Conservation (phyloP, 2,113 vertebrate genomes). For the Pseudopodoces humilis region DNA sequence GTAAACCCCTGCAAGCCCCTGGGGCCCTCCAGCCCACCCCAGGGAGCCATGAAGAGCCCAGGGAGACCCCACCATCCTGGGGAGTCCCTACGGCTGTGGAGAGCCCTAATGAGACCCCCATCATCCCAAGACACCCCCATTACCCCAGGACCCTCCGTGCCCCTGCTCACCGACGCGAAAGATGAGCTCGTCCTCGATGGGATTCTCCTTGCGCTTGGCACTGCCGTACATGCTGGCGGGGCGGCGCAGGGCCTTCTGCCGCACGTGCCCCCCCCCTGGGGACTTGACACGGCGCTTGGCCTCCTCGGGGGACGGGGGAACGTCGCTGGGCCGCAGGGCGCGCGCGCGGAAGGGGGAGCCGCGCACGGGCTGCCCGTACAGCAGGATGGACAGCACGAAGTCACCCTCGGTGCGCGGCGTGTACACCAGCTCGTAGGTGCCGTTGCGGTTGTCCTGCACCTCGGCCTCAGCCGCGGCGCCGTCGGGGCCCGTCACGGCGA, state of each 20-base stretch:
- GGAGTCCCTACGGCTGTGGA: background rate
- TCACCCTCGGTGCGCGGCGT: slow-evolving; percentile 86
- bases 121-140: rapidly evolving
- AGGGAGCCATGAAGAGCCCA: background rate
- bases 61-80: background rate
- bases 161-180: slow-evolving; percentile 87
- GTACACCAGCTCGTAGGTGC: slow-evolving; percentile 93
- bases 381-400: slow-evolving; percentile 81
- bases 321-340: slow-evolving; percentile 80
- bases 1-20: background rate
- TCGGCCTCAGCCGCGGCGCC: slow-evolving; percentile 76
- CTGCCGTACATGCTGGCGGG: slow-evolving; percentile 98
- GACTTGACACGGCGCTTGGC: slow-evolving; percentile 94
- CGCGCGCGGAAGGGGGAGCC: slow-evolving; percentile 90
- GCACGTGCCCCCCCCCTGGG: slow-evolving; percentile 81
- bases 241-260: slow-evolving; percentile 91
- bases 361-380: slow-evolving; percentile 88
- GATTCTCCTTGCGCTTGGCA: slow-evolving; percentile 88
- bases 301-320: slow-evolving; percentile 88
- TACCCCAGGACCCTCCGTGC: rapidly evolving
- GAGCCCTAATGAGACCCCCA: background rate
- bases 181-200: slow-evolving; percentile 81
- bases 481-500: slow-evolving; percentile 78
- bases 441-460: slow-evolving; percentile 92
- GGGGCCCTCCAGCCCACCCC: background rate